These are phyloP conservation scores for Cephalopterus ornatus DNA, from an alignment of 2,113 vertebrate species.

Conservation along the genomic window DNA sequence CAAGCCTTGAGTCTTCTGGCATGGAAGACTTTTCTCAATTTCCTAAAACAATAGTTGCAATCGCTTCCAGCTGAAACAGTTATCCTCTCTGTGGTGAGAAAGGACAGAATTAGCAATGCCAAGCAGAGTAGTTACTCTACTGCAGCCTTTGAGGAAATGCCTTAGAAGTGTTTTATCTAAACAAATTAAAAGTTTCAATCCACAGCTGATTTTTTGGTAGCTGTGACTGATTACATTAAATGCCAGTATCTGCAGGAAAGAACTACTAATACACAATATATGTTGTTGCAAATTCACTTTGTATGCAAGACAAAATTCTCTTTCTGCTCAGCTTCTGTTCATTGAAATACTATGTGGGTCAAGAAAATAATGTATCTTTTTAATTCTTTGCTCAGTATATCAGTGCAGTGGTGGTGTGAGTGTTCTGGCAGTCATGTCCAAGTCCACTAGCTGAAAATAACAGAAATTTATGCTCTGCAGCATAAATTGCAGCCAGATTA, in stretches of 20 bases:
- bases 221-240: neutral
- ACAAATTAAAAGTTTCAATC: neutral
- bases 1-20: neutral
- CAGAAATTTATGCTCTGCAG: too few species aligned
- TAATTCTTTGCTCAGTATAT: neutral
- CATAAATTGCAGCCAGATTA: too few species aligned
- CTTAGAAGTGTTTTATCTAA: neutral
- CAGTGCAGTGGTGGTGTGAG: neutral
- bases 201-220: neutral
- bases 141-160: neutral
- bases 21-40: neutral
- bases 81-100: neutral
- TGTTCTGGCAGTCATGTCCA: neutral
- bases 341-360: neutral
- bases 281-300: neutral
- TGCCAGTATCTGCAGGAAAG: neutral
- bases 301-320: neutral
- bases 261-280: neutral
- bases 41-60: neutral
- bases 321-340: neutral
- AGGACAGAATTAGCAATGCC: neutral
- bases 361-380: neutral
- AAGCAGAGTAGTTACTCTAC: neutral
- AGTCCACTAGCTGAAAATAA: neutral
- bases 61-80: neutral